Evolutionary conservation across 2,113 vertebrate genomes (phyloP).

Genomic region (Poicephalus gulielmi): DNA sequence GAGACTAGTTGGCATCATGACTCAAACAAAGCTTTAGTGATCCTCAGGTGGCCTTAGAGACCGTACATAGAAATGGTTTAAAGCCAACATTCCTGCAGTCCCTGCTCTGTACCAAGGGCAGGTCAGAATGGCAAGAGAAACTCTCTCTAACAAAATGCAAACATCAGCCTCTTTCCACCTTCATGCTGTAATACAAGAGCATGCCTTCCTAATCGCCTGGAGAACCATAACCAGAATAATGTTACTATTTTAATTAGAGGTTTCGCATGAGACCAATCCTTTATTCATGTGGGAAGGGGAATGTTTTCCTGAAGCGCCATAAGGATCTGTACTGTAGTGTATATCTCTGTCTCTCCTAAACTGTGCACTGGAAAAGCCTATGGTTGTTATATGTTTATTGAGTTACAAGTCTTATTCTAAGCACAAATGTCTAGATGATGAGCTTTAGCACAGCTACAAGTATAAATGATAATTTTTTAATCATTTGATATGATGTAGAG

Average conservation of each 20-base stretch:
- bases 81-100: background rate
- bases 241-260: background rate
- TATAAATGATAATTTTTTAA: background rate
- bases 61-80: background rate
- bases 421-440: background rate
- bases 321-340: background rate
- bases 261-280: background rate
- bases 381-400: background rate
- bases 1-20: background rate
- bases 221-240: background rate
- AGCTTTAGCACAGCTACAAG: background rate
- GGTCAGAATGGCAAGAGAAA: constrained; percentile 3
- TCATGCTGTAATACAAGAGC: background rate
- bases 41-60: background rate
- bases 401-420: background rate
- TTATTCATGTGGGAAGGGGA: background rate
- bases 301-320: background rate
- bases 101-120: background rate
- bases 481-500: background rate
- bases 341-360: background rate
- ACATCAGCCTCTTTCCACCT: background rate
- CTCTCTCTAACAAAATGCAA: background rate
- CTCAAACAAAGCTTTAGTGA: background rate
- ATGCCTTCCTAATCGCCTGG: background rate
- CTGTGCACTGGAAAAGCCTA: background rate